phyloP scores from a whole-genome alignment of 2,113 vertebrate genomes.

The Coreoperca whiteheadi region DNA sequence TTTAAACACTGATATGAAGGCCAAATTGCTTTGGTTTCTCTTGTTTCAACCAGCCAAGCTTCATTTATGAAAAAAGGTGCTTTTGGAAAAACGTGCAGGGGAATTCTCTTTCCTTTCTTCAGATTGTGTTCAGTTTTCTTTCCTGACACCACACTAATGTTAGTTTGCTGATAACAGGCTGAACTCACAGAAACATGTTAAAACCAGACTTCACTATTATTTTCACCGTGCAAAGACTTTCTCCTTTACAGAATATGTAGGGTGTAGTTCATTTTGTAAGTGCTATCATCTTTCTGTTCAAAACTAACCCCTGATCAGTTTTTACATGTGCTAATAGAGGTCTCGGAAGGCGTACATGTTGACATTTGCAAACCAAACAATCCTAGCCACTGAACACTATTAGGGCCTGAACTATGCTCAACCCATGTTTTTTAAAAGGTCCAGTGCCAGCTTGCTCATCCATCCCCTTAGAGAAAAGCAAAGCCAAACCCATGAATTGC shows the following conservation, averaged over 20 bases:
- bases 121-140: slow-evolving; percentile 50
- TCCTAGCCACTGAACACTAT: slow-evolving; percentile 25
- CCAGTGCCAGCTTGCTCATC: slow-evolving; percentile 45
- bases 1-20: slow-evolving; percentile 65
- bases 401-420: slow-evolving; percentile 28
- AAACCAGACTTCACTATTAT: slow-evolving; percentile 20
- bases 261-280: neutral
- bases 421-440: slow-evolving; percentile 45
- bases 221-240: neutral
- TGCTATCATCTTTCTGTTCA: neutral
- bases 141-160: slow-evolving; percentile 10
- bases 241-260: neutral
- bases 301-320: neutral
- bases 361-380: slow-evolving; percentile 33
- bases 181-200: slow-evolving; percentile 11
- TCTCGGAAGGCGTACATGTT: neutral
- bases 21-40: slow-evolving; percentile 76
- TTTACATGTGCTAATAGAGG: neutral
- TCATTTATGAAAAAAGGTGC: slow-evolving; percentile 46
- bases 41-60: slow-evolving; percentile 67
- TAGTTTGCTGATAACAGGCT: slow-evolving; percentile 40
- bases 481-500: slow-evolving; percentile 34
- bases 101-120: slow-evolving; percentile 33
- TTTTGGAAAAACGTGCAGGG: slow-evolving; percentile 57
- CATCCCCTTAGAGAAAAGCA: slow-evolving; percentile 51